Evolutionary conservation across 2,888 invertebrate species (phyloP), one percentile per base, ranked within the genome.

Genomic region (Seira sanloemensis): DNA sequence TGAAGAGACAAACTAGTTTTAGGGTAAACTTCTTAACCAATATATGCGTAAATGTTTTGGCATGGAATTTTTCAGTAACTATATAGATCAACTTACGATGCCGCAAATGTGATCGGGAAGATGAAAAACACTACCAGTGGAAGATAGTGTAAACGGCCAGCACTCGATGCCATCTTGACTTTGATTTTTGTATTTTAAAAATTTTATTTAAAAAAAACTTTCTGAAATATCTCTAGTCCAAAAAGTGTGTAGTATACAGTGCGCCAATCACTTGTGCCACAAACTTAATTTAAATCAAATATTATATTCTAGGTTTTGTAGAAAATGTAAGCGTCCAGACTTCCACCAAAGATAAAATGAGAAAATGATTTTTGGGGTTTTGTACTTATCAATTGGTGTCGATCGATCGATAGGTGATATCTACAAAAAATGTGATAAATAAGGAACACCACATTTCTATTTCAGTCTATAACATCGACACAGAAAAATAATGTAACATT

Each of bases 91-190:
- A 76, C 87, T 88, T 85, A 89, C 87, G 89, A 86, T 0, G 74
- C 75, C 12, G 69, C 69, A 58, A 89, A 89, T 1, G 87, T 86
- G 7, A 86, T 21, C 0, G 89, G 89, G 25, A 89, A 88, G 1
- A 88, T n/a, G 12, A 89, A 25, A 58, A 86, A 87, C 1, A 86
- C 80, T 1, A 79, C 27, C 4, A 88, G 46, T 0, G 88, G 88
- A 4, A 87, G 21, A 16, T 24, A 74, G 25, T 81, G 75, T 7
- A 81, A 50, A 16, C 58, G 37, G 37, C 37, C 12, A 12, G 37
- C 4, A 37, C 5, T 37, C 5, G 37, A 37, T 12, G 37, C 4
- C 37, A 37, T 37, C 12, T 4, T 12, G 37, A 37, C n/a, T n/a
- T n/a, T n/a, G n/a, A n/a, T n/a, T n/a, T n/a, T n/a, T n/a, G n/a